These are phyloP conservation scores for Fregetta grallaria DNA, from an alignment of 2,113 vertebrate genomes.

Conservation along the genomic window DNA sequence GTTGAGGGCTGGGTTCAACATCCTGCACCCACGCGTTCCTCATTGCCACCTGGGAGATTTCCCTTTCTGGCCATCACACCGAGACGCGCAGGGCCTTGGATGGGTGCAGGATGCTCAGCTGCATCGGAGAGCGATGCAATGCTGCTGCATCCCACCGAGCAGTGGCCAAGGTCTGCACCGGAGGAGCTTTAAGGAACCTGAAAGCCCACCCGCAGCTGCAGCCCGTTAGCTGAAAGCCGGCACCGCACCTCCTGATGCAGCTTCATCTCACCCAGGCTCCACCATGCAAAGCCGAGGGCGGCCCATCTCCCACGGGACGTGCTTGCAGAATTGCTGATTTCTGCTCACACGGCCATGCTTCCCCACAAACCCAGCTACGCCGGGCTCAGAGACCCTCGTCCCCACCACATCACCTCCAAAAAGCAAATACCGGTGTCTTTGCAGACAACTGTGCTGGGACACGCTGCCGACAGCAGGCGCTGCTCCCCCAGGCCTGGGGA, in stretches of 20 bases:
- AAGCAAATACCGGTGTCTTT: neutral
- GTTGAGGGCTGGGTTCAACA: neutral
- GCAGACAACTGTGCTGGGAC: neutral
- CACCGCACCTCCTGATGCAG: neutral
- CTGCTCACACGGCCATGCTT: fast-evolving
- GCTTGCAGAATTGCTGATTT: neutral
- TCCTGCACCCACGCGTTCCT: neutral
- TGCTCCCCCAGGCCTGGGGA: neutral
- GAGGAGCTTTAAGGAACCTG: neutral
- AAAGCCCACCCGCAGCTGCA: neutral
- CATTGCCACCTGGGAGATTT: neutral
- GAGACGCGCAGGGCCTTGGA: neutral
- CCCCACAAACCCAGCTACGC: neutral
- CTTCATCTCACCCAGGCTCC: neutral
- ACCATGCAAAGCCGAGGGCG: fast-evolving
- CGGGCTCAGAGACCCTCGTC: fast-evolving
- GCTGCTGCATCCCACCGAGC: neutral
- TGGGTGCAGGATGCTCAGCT: neutral
- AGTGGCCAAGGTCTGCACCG: fast-evolving
- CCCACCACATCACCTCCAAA: neutral
- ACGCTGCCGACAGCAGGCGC: fast-evolving
- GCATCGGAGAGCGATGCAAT: fast-evolving
- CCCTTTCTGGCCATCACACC: neutral
- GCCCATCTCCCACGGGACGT: fast-evolving
- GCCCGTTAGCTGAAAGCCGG: neutral